phyloP scores from a whole-genome alignment of 35 echinoderm and acorn worm genomes.

The Amphiura filiformis region DNA sequence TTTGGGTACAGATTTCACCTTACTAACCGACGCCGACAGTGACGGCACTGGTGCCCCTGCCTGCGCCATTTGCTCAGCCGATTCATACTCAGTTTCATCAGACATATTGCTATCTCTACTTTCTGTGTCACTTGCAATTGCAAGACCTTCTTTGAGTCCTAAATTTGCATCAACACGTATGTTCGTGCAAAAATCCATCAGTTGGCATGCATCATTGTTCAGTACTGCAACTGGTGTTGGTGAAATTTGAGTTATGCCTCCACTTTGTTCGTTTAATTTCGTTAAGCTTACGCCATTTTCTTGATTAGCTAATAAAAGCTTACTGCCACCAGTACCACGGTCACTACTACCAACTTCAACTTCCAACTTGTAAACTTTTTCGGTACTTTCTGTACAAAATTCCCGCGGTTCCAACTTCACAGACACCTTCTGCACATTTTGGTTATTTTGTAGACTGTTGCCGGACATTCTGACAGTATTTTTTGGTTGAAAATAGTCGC shows the following conservation, averaged over 20 bases:
- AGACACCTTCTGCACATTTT: background rate
- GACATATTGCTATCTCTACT: background rate
- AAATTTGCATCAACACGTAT: background rate
- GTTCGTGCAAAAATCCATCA: background rate
- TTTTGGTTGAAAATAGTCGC: background rate
- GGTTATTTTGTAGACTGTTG: background rate
- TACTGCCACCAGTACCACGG: background rate
- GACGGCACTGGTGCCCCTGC: background rate
- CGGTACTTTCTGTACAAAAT: conserved; percentile 5
- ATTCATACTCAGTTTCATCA: background rate
- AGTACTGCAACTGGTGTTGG: background rate
- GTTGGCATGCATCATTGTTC: background rate
- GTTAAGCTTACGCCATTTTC: background rate
- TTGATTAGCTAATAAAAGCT: background rate
- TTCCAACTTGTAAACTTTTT: background rate
- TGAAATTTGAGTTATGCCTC: background rate
- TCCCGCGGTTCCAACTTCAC: conserved; percentile 9
- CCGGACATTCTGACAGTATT: background rate
- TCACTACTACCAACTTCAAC: background rate
- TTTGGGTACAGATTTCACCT: background rate
- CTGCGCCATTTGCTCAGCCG: background rate
- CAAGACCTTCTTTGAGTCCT: background rate
- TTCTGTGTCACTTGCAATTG: background rate
- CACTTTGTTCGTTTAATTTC: background rate
- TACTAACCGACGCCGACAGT: background rate